These are phyloP conservation scores for Metacarcinus magister DNA, from an alignment of 2,888 invertebrate genomes.

Conservation along the genomic window DNA sequence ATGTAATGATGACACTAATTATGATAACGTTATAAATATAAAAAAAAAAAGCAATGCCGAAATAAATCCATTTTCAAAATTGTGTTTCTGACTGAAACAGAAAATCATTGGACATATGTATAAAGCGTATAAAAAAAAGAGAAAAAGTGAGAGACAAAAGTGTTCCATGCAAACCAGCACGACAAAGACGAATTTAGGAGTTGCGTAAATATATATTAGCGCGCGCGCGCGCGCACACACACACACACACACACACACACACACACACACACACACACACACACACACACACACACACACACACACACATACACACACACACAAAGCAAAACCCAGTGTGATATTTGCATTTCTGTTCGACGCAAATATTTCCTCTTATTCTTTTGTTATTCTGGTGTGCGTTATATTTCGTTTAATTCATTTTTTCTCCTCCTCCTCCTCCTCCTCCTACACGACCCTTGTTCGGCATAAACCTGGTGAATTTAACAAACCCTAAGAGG, in stretches of 20 bases:
- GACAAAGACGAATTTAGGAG: background rate
- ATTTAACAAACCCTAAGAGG: constrained; percentile 10
- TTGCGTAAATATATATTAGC: background rate
- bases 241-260: background rate
- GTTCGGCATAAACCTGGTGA: background rate
- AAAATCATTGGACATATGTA: too few relatives aligned
- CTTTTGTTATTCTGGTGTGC: background rate
- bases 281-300: background rate
- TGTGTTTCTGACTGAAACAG: too few relatives aligned
- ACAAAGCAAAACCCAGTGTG: background rate
- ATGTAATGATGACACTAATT: background rate
- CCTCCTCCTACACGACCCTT: background rate
- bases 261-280: background rate
- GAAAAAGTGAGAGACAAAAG: background rate
- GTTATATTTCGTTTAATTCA: background rate
- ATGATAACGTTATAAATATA: background rate
- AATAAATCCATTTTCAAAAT: too few relatives aligned
- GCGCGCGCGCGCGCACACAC: too few relatives aligned
- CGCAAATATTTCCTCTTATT: background rate
- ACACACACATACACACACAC: background rate
- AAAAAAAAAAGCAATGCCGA: background rate
- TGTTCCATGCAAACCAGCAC: background rate
- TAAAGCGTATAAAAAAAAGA: too few relatives aligned
- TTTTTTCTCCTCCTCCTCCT: background rate
- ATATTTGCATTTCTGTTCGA: constrained; percentile 2